Conservation (phyloP, 2,888 invertebrate genomes). For the Trichopoda pennipes region DNA sequence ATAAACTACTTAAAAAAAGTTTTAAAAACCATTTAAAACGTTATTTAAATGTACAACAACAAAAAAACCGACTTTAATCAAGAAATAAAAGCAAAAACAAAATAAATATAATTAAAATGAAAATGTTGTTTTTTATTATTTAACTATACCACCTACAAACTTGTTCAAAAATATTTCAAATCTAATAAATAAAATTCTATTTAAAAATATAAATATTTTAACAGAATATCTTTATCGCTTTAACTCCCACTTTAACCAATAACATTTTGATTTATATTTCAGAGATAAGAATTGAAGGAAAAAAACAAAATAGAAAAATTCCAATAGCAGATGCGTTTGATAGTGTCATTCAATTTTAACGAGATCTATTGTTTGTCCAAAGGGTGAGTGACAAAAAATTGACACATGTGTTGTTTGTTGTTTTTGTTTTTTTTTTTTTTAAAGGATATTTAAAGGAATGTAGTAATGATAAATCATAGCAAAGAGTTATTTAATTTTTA, state of each 20-base stretch:
- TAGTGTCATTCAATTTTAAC: conserved; percentile 34
- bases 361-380: conserved; percentile 6
- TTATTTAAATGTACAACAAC: no score
- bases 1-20: no score
- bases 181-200: conserved; percentile 3
- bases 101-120: no score
- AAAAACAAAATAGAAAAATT: neutral
- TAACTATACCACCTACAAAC: conserved; percentile 25
- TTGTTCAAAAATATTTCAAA: neutral
- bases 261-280: conserved; percentile 26
- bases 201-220: conserved; percentile 20
- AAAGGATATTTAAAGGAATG: neutral
- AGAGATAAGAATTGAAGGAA: conserved; percentile 12
- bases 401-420: neutral
- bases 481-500: no score
- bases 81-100: no score
- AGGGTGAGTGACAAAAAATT: neutral
- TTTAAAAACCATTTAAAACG: no score
- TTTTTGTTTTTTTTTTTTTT: neutral
- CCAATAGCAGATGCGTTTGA: conserved; percentile 29
- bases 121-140: neutral
- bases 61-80: no score
- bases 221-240: conserved; percentile 20
- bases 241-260: conserved; percentile 33
- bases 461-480: neutral